Conservation (phyloP, 2,888 invertebrate species). For the Pseudoips prasinana region DNA sequence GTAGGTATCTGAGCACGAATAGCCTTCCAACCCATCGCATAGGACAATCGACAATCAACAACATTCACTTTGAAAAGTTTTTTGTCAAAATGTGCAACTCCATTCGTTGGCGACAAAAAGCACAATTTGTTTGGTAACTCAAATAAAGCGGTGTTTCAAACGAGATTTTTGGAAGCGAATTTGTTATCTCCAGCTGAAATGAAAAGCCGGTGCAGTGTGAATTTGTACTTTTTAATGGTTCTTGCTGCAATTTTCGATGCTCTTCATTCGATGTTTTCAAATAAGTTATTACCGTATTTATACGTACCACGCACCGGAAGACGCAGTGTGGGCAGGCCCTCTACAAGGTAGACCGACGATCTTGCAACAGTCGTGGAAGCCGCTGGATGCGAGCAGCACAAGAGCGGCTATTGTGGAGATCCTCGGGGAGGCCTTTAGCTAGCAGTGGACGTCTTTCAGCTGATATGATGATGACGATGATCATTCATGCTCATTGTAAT, state of each 20-base stretch:
- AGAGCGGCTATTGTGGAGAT: too few species aligned
- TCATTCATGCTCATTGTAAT: too few species aligned
- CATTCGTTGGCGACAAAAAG: slow-evolving; percentile 24
- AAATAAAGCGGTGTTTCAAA: slow-evolving; percentile 32
- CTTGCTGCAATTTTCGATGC: slow-evolving; percentile 5
- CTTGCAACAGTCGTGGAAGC: too few species aligned
- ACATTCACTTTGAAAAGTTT: slow-evolving; percentile 19
- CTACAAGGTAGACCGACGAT: too few species aligned
- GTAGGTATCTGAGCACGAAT: slow-evolving; percentile 1
- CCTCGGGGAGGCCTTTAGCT: too few species aligned
- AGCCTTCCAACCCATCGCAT: slow-evolving; percentile 1
- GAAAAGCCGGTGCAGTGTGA: slow-evolving; percentile 20
- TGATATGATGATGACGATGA: too few species aligned
- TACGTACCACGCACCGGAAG: too few species aligned
- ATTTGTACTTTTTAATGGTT: slow-evolving; percentile 12
- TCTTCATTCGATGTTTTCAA: too few species aligned
- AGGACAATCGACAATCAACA: slow-evolving; percentile 39
- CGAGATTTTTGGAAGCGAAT: slow-evolving; percentile 24
- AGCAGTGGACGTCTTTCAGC: too few species aligned
- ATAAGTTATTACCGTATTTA: too few species aligned
- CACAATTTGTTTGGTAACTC: slow-evolving; percentile 32
- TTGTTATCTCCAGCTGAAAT: slow-evolving; percentile 22
- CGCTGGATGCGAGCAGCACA: too few species aligned
- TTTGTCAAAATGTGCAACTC: slow-evolving; percentile 17
- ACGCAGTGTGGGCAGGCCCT: too few species aligned